Evolutionary conservation across 2,113 vertebrate species (phyloP).

Genomic region (Neotragus moschatus): DNA sequence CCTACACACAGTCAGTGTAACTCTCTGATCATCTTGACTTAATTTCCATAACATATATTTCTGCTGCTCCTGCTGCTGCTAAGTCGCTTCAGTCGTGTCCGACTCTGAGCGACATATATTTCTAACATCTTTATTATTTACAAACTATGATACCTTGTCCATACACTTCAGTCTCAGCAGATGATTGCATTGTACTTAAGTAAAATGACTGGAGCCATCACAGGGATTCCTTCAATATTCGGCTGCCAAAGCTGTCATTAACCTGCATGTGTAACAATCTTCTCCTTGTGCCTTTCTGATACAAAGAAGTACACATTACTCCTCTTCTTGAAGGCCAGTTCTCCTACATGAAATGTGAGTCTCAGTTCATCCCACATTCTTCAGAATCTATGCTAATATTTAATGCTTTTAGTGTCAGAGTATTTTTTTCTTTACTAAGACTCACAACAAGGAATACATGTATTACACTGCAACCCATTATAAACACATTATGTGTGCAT

Average conservation of each 20-base stretch:
- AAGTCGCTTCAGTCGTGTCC: too few relatives aligned
- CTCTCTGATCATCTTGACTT: neutral
- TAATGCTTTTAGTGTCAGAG: neutral
- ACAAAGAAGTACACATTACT: neutral
- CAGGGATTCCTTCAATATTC: neutral
- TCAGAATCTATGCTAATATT: neutral
- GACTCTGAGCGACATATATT: too few relatives aligned
- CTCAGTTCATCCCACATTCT: neutral
- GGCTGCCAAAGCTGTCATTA: neutral
- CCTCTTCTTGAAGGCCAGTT: neutral
- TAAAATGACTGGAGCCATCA: neutral
- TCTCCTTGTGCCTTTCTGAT: neutral
- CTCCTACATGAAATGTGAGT: neutral
- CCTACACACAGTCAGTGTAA: neutral
- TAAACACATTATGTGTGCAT: neutral
- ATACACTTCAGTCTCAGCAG: neutral
- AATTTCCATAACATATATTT: neutral
- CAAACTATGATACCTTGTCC: neutral
- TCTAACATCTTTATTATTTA: neutral
- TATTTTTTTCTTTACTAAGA: neutral
- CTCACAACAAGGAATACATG: neutral
- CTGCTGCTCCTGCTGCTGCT: too few relatives aligned
- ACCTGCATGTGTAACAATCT: neutral
- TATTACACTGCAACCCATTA: neutral
- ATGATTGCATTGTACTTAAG: neutral